Percentiles rank a stretch among this genome's conserved stretches.
Conservation (phyloP, 1,140 invertebrate genomes). For the Calliopsis andreniformis region DNA sequence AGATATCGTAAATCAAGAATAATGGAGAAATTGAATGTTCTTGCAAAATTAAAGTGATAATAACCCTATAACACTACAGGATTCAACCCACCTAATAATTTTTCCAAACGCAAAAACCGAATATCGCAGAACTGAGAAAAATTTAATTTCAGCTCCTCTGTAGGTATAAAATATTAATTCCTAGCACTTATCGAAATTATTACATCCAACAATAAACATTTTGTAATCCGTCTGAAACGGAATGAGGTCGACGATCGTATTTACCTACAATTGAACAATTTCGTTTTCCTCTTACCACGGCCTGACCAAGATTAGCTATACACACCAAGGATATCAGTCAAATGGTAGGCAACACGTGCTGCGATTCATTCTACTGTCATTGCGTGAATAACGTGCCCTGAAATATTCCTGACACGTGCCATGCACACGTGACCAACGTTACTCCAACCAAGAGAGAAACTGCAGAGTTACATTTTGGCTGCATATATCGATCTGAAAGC, state of each 20-base stretch:
- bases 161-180: too few relatives aligned
- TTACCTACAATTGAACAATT: constrained; percentile 42
- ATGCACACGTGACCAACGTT: constrained; percentile 52
- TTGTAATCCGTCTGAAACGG: background rate
- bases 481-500: background rate
- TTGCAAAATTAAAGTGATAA: constrained; percentile 22
- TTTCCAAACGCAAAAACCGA: too few relatives aligned
- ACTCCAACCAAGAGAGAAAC: constrained; percentile 23
- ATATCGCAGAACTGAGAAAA: too few relatives aligned
- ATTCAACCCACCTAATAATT: background rate
- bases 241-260: constrained; percentile 16
- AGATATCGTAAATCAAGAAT: constrained; percentile 24
- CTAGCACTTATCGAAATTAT: too few relatives aligned
- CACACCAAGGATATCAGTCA: constrained; percentile 74
- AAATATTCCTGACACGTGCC: constrained; percentile 75
- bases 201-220: constrained; percentile 3
- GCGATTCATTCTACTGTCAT: constrained; percentile 78
- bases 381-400: constrained; percentile 77
- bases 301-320: constrained; percentile 59
- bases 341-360: constrained; percentile 76
- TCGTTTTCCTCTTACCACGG: background rate
- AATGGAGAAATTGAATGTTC: constrained; percentile 47
- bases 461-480: background rate
- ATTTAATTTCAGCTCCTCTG: too few relatives aligned
- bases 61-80: constrained; percentile 3